phyloP scores from a whole-genome alignment of 2,888 invertebrate genomes.

The Sarcophaga subvicina region DNA sequence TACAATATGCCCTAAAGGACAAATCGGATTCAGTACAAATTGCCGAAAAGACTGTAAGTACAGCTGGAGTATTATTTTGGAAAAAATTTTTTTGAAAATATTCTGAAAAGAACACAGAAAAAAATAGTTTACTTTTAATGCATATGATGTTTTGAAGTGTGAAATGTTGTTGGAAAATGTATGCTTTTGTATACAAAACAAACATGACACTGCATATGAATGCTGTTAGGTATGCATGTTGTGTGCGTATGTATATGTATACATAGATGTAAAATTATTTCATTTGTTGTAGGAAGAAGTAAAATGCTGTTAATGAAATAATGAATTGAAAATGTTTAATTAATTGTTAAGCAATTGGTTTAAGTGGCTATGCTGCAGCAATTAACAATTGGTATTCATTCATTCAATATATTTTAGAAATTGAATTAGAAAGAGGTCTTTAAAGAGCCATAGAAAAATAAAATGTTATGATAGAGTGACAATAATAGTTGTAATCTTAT shows the following conservation, averaged over 20 bases:
- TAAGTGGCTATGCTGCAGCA: background rate
- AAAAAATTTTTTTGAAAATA: too few species aligned
- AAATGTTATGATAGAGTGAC: background rate
- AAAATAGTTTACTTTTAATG: too few species aligned
- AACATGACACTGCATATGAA: too few species aligned
- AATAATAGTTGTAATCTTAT: too few species aligned
- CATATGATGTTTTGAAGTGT: too few species aligned
- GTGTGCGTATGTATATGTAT: background rate
- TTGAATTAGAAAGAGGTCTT: background rate
- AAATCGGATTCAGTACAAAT: constrained; percentile 83
- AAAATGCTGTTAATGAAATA: background rate
- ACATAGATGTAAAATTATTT: background rate
- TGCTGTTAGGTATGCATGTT: background rate
- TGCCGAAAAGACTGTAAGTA: constrained; percentile 83
- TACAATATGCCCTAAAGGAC: constrained; percentile 91
- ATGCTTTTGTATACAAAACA: background rate
- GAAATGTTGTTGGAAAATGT: background rate
- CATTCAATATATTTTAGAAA: background rate
- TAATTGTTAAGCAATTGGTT: background rate
- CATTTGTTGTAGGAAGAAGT: background rate
- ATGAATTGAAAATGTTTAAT: background rate
- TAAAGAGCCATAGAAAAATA: background rate
- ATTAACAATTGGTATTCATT: background rate
- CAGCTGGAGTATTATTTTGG: too few species aligned
- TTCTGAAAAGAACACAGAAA: too few species aligned